Percentiles rank a stretch among this genome's conserved stretches.
These are phyloP conservation scores for Andrena flavipes DNA, from an alignment of 2,888 invertebrate genomes.

Conservation along the genomic window DNA sequence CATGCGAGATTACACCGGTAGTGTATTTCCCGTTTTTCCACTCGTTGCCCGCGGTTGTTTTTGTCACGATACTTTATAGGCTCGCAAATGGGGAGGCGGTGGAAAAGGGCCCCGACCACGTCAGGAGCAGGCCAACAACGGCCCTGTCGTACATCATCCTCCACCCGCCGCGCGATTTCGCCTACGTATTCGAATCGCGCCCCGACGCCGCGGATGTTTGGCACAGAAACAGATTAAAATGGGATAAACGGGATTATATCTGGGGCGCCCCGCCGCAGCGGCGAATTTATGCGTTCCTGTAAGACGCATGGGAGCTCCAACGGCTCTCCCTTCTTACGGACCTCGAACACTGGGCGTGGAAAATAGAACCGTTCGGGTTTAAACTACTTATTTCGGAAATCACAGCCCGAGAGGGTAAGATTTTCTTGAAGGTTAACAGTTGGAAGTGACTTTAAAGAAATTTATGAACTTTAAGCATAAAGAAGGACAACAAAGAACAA, in stretches of 20 bases:
- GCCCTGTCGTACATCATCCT: constrained; percentile 68
- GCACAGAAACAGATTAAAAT: constrained; percentile 57
- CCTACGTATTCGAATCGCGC: constrained; percentile 38
- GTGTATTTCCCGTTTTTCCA: constrained; percentile 51
- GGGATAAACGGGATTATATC: constrained; percentile 35
- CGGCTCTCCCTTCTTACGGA: background rate
- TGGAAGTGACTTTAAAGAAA: too few relatives aligned
- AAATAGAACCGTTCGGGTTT: too few relatives aligned
- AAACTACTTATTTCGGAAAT: too few relatives aligned
- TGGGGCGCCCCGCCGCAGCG: background rate
- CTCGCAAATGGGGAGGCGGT: constrained; percentile 68
- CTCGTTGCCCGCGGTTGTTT: constrained; percentile 71
- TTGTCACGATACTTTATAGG: constrained; percentile 80
- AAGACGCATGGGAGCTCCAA: constrained; percentile 1
- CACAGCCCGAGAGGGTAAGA: too few relatives aligned
- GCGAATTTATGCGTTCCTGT: constrained; percentile 42
- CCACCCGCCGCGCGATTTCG: constrained; percentile 33
- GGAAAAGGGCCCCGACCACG: constrained; percentile 51
- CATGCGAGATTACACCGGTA: constrained; percentile 60
- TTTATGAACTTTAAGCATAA: too few relatives aligned
- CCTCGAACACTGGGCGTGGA: background rate
- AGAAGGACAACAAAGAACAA: too few relatives aligned
- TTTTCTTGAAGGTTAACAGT: too few relatives aligned
- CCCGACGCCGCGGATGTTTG: constrained; percentile 2
- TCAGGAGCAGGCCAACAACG: constrained; percentile 71